Evolutionary conservation across 53 echinoderm and acorn worm species (phyloP).

Genomic region (Mesocentrotus franciscanus): DNA sequence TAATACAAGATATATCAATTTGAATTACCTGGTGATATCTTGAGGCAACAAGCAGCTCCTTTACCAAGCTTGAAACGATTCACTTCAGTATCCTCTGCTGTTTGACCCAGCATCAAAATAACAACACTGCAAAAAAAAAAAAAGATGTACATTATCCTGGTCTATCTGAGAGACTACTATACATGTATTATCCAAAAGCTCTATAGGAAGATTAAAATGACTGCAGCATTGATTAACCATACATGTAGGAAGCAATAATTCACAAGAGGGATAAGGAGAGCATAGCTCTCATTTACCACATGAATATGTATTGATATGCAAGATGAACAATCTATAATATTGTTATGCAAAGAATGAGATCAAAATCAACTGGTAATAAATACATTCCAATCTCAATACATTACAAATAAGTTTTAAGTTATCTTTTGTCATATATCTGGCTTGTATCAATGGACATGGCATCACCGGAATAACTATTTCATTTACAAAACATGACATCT

Average conservation of each 20-base stretch:
- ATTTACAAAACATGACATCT: background rate
- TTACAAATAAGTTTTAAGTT: background rate
- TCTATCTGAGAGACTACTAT: too few species aligned
- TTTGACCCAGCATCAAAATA: constrained; percentile 67
- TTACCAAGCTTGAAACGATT: constrained; percentile 79
- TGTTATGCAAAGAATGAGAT: too few species aligned
- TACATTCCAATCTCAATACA: background rate
- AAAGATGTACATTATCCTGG: too few species aligned
- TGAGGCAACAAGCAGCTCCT: constrained; percentile 68
- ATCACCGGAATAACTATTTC: background rate
- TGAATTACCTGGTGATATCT: constrained; percentile 84
- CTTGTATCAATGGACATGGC: background rate
- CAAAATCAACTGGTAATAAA: background rate
- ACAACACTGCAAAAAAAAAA: constrained; percentile 65
- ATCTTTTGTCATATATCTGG: background rate
- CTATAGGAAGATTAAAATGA: background rate
- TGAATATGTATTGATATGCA: too few species aligned
- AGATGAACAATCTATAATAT: too few species aligned
- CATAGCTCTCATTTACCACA: background rate
- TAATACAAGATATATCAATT: background rate
- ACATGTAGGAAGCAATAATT: too few species aligned
- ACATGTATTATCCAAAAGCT: background rate
- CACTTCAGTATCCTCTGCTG: constrained; percentile 73
- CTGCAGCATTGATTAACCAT: background rate
- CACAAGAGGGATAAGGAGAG: background rate